Conservation (phyloP, 2,113 vertebrate species). For the Bos indicus region DNA sequence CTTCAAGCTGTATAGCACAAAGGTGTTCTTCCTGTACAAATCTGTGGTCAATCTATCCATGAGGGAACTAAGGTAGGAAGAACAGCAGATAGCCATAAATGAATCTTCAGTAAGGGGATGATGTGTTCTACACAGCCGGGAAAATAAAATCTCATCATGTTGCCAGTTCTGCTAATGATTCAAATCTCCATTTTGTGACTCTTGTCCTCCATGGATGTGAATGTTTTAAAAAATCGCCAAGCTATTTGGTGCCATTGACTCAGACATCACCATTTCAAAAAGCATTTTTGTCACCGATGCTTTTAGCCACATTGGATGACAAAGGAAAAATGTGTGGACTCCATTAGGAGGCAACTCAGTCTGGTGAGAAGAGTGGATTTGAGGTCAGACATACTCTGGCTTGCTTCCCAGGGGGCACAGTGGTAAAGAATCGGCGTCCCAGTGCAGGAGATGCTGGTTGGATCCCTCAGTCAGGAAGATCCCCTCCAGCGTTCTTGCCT, state of each 20-base stretch:
- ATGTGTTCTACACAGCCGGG: background rate
- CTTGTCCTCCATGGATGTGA: background rate
- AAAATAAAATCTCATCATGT: background rate
- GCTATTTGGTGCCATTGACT: background rate
- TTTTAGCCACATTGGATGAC: background rate
- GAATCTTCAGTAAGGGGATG: background rate
- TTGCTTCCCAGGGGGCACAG: background rate
- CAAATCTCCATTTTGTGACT: background rate
- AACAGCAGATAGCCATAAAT: background rate
- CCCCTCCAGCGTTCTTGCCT: background rate
- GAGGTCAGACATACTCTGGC: background rate
- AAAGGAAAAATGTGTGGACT: background rate
- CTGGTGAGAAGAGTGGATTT: background rate
- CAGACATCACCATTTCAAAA: background rate
- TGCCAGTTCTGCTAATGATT: background rate
- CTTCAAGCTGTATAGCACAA: background rate
- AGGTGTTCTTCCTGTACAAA: background rate
- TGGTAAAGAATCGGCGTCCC: rapidly evolving
- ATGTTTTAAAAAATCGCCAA: background rate
- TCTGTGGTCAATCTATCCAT: background rate
- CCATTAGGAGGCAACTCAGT: background rate
- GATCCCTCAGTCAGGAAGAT: background rate
- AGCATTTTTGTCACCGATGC: background rate
- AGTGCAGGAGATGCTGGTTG: background rate
- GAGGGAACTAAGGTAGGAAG: background rate